Evolutionary conservation across 1,140 invertebrate genomes (phyloP).

Genomic region (Hyposmocoma kahamanoa): DNA sequence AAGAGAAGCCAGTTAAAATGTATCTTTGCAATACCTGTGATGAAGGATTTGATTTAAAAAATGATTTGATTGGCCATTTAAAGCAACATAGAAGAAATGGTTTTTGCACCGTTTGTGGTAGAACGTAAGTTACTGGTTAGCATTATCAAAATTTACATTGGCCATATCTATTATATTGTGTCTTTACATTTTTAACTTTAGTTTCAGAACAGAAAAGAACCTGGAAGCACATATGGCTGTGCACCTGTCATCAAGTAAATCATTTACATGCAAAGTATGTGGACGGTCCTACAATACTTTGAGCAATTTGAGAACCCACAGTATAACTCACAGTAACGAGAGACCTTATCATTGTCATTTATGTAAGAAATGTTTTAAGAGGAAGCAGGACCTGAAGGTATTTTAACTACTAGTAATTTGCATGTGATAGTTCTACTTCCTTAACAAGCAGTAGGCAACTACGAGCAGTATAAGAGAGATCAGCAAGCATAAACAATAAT

Average conservation of each 20-base stretch:
- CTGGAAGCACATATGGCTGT: constrained; percentile 79
- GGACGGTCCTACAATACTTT: constrained; percentile 81
- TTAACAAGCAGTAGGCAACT: too few relatives aligned
- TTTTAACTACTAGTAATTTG: too few relatives aligned
- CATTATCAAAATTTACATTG: too few relatives aligned
- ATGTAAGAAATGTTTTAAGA: constrained; percentile 84
- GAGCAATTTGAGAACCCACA: constrained; percentile 81
- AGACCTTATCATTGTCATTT: constrained; percentile 81
- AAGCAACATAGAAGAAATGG: constrained; percentile 78
- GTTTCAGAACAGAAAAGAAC: constrained; percentile 82
- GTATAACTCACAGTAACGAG: constrained; percentile 81
- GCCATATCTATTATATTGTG: too few relatives aligned
- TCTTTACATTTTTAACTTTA: too few relatives aligned
- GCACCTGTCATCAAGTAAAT: constrained; percentile 74
- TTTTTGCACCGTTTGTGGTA: constrained; percentile 79
- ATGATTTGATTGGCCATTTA: constrained; percentile 79
- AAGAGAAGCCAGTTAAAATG: constrained; percentile 25
- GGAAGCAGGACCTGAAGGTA: constrained; percentile 84
- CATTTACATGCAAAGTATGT: constrained; percentile 80
- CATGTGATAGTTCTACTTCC: too few relatives aligned
- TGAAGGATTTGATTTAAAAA: constrained; percentile 76
- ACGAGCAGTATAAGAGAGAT: too few relatives aligned
- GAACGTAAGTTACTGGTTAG: constrained; percentile 76
- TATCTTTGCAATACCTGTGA: constrained; percentile 77
- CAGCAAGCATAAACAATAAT: too few relatives aligned